Evolutionary conservation across 2,888 invertebrate genomes (phyloP), one percentile per base, ranked within the genome.

Genomic region (Meteorus colon): DNA sequence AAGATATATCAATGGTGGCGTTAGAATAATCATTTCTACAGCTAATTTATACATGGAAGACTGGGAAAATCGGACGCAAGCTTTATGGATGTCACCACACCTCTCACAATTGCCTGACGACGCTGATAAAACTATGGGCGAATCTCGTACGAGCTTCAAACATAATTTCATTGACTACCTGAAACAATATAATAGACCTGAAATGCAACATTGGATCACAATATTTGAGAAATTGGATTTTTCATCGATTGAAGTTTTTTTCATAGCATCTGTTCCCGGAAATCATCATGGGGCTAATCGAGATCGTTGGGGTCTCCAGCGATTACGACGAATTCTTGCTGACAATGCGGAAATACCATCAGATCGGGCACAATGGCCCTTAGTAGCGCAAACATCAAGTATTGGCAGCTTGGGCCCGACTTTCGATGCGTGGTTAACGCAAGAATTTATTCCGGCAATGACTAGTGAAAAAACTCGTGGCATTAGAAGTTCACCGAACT

Each of bases 1-100:
- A 0, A 93, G 94, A 68, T 98, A 98, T 85, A 94, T 92, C 78
- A 95, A 97, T 83, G 92, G 94, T 0, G 96, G 96, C 0, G 90
- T 98, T 72, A 91, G 98, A 14, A 93, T 98, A 6, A 94, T 97
- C 0, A 93, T 98, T 45, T 96, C 96, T 0, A 98, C 98, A 0
- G 97, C 98, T 0, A 99, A 99, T 91, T 91, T 98, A 4, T 95
- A 98, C 82, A 91, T 94, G 31, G 94, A 95, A 79, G 98, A 99
- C 89, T 99, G 98, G 98, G 94, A 95, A 84, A 96, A 98, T 88
- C 94, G 97, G 82, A 97, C 97, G 0, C 98, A 99, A 90, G 97
- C 97, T 0, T 90, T 98, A 12, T 98, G 98, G 98, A 92, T 98
- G 41, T 97, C 97, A 86, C 97, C 97, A 0, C 87, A 91, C 45